Base-by-base conservation (phyloP, 2,888 invertebrate genomes). In the Eulithis testata region DNA sequence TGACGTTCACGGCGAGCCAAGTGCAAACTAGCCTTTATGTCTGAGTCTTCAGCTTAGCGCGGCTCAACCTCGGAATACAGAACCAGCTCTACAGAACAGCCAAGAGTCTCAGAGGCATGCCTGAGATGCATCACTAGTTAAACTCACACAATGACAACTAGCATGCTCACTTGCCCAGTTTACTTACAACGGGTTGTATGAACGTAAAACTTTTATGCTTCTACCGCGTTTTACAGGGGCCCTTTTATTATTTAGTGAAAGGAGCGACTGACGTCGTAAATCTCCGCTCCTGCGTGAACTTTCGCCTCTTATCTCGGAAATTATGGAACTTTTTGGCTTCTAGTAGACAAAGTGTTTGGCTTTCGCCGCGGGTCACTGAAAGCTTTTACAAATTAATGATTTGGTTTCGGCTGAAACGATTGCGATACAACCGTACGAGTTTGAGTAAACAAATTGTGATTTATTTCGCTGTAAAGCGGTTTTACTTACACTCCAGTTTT, bases 211-310 rank as follows among this genome's bases (percentile, higher is more conserved):
- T 92, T 93, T 92, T 93, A 93, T 88, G 88, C 90, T 83, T 82
- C 86, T 77, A 83, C 87, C 87, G 89, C 91, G 91, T 91, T 93
- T 92, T 92, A 92, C 91, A 92, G 90, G 90, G 85, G 86, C 84
- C 86, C 90, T 91, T 92, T 92, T 91, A 92, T 93, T 93, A 93
- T 93, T 92, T 93, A 93, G 92, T 93, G 91, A 91, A 93, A 91
- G 90, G 91, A 90, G 87, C 89, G 87, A 88, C 90, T 90, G 90
- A 91, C 88, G 91, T 91, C 91, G 91, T 93, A 93, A 93, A 92
- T 93, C 92, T 92, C 90, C 84, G 89, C 88, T 91, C 88, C 91
- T 90, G 91, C 91, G 90, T 91, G 91, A 93, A 92, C 91, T 91
- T 91, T 91, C 89, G 89, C 92, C 91, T 91, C 91, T 92, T 92